phyloP scores from a whole-genome alignment of 2,797 vertebrate species.

The Todus mexicanus region DNA sequence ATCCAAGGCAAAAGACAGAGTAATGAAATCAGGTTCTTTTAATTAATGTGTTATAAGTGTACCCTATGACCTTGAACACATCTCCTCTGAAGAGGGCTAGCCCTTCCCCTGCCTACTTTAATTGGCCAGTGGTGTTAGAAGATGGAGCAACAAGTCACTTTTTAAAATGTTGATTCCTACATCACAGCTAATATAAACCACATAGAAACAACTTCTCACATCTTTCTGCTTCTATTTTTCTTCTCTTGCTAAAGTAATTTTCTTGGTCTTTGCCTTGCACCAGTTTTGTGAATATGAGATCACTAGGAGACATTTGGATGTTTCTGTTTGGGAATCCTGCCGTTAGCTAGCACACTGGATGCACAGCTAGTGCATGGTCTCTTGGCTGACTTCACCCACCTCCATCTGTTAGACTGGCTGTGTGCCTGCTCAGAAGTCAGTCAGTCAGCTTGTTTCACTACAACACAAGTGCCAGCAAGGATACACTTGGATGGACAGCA shows the following conservation, averaged over 20 bases:
- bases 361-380: conserved; percentile 14
- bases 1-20: not conserved
- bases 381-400: conserved; percentile 52
- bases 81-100: not conserved
- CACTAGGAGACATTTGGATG: conserved; percentile 29
- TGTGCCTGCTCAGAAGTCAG: conserved; percentile 59
- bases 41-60: not conserved
- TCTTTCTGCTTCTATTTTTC: not conserved
- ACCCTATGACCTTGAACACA: not conserved
- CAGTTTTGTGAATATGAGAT: not conserved
- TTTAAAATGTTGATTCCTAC: not conserved
- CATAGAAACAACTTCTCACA: not conserved
- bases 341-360: conserved; percentile 47
- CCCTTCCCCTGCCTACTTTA: not conserved
- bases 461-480: conserved; percentile 58
- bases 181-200: not conserved
- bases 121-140: not conserved
- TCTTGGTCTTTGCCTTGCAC: not conserved
- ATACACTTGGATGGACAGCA: conserved; percentile 28
- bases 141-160: not conserved
- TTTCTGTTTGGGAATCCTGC: conserved; percentile 53
- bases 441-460: conserved; percentile 41
- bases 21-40: not conserved
- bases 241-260: not conserved
- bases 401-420: conserved; percentile 68